phyloP scores from a whole-genome alignment of 2,113 vertebrate genomes.

The Campylomormyrus numenius region DNA sequence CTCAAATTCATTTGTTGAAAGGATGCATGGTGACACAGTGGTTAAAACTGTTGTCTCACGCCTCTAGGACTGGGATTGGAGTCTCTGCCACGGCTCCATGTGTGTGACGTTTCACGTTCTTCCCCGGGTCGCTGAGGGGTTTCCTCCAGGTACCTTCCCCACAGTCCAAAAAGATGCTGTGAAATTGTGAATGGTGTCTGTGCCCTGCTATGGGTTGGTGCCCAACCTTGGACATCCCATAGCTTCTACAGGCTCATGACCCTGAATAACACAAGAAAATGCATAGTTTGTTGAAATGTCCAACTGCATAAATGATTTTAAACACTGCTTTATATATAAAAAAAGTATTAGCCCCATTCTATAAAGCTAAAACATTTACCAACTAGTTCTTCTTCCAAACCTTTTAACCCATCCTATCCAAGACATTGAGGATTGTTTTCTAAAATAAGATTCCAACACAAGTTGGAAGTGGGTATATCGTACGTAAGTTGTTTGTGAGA shows the following conservation, averaged over 20 bases:
- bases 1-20: neutral
- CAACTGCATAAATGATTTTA: neutral
- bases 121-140: neutral
- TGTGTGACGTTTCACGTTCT: neutral
- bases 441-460: neutral
- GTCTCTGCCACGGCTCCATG: neutral
- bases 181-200: neutral
- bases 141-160: neutral
- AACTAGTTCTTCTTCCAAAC: neutral
- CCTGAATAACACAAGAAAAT: neutral
- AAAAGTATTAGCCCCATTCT: neutral
- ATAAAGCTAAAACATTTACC: neutral
- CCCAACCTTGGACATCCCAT: neutral
- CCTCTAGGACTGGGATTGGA: neutral
- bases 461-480: neutral
- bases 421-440: neutral
- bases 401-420: neutral
- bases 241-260: neutral
- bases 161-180: neutral
- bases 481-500: neutral
- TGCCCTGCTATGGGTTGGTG: neutral
- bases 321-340: neutral
- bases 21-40: neutral
- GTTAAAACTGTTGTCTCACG: neutral
- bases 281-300: neutral